Percentiles rank a stretch among this genome's conserved stretches.
These are phyloP conservation scores for Meda fulgida DNA, from an alignment of 2,797 vertebrate species.

Conservation along the genomic window DNA sequence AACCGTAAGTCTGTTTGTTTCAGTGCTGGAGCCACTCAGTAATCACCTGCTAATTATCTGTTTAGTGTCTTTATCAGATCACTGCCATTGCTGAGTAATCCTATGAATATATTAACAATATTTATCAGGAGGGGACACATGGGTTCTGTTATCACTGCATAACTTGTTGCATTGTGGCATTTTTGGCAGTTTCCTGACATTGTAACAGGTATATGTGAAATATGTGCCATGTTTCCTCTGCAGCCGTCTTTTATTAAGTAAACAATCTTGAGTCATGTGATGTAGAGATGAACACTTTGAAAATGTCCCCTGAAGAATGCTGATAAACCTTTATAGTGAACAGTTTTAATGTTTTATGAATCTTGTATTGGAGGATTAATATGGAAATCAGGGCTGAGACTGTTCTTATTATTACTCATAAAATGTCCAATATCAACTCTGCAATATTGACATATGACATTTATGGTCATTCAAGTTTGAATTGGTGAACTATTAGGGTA, in stretches of 20 bases:
- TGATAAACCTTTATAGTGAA: background rate
- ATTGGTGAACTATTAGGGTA: constrained; percentile 4
- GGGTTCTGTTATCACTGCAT: background rate
- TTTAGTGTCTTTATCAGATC: constrained; percentile 31
- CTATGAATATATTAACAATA: constrained; percentile 11
- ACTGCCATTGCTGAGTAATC: constrained; percentile 20
- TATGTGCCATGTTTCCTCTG: constrained; percentile 2
- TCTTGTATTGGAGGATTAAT: background rate
- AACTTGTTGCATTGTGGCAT: constrained; percentile 18
- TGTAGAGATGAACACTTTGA: background rate
- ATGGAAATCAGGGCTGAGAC: background rate
- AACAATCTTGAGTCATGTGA: constrained; percentile 3
- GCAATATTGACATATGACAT: background rate
- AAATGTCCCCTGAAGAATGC: background rate
- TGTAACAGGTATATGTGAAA: constrained; percentile 33
- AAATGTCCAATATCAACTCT: background rate
- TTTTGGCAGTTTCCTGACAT: constrained; percentile 35
- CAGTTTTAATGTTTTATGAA: background rate
- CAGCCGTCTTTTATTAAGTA: background rate
- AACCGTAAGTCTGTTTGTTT: background rate
- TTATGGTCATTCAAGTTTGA: constrained; percentile 9
- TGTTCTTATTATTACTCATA: background rate
- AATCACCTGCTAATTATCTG: constrained; percentile 33
- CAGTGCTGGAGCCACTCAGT: background rate
- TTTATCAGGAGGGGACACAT: background rate